Evolutionary conservation across 2,113 vertebrate species (phyloP), one percentile per base, ranked within the genome.

Genomic region (Nerophis lumbriciformis): DNA sequence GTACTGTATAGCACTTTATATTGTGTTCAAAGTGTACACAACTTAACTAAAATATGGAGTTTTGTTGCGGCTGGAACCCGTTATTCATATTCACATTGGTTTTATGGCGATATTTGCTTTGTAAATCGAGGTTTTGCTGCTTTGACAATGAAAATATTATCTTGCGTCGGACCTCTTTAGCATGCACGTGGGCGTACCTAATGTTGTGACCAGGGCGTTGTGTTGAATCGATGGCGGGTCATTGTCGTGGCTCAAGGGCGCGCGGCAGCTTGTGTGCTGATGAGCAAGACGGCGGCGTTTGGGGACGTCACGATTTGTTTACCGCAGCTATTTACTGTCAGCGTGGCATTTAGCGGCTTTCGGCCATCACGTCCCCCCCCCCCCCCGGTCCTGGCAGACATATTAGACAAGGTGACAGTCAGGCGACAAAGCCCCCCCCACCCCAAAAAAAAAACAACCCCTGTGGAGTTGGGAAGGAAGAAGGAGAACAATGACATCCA

Each of bases 191-290:
- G 28, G 28, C 44, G 55, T 57, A 6, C 55, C 55, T 57, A 57
- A 44, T 57, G n/a, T 44, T 19, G 39, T 13, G n/a, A 56, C 38
- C 15, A n/a, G 15, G 83, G 83, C 84, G 84, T 83, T 75, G 73
- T 66, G 71, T 83, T 65, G 57, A 77, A 90, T 92, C 89, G 84
- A 91, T 92, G 71, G 71, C 55, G 57, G 85, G 83, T 88, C 87
- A 87, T 82, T 89, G 85, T 86, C 83, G 75, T 63, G 65, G 83
- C 84, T 90, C 82, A 92, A 88, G 90, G 88, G 83, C 83, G 55
- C 48, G 59, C 52, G 63, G 47, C 81, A 63, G 78, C 75, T 67
- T 66, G 72, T 81, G 85, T 15, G 53, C 80, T 83, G 85, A 87
- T 76, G 86, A 85, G 79, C 77, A 78, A 83, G 78, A 88, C 83